Evolutionary conservation across 2,113 vertebrate genomes (phyloP), one percentile per base, ranked within the genome.

Genomic region (Neoarius graeffei): DNA sequence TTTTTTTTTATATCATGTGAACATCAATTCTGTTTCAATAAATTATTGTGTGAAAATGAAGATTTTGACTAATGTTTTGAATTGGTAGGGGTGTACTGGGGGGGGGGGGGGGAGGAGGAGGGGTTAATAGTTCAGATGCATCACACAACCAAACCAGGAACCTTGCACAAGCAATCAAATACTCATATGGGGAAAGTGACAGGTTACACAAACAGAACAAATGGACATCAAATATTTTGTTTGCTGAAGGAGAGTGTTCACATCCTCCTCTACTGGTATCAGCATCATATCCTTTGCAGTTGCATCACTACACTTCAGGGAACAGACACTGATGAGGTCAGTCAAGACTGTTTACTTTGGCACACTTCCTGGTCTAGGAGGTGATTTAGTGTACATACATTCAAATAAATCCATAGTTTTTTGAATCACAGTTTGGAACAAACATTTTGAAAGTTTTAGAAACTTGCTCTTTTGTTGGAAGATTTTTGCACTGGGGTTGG

Each of bases 1-100:
- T 42, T 3, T 42, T 42, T 42, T 42, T 42, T 42, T 35, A n/a
- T 5, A 83, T 25, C n/a, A 54, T 88, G 87, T 88, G 82, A 86
- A 81, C 59, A 30, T 81, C 77, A 85, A 17, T 64, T 10, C 35
- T 89, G 59, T 84, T 86, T 90, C 80, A 91, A 91, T 91, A 91
- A 91, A 91, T 90, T 87, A 87, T 91, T 89, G 83, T 86, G 7
- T 88, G 69, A 30, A 87, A 89, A 57, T 74, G 13, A 85, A 76
- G 50, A 11, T 8, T 81, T 1, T 89, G 85, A 66, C 57, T 87
- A 11, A 27, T 89, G 82, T 69, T 30, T 88, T 89, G 56, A 59
- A 35, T 91, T 74, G 64, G 48, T 42, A 4, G 79, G 10, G 81
- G 13, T 25, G 15, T 66, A 35, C 30, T 35, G 30, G 88, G 11